phyloP scores from a whole-genome alignment of 2,888 invertebrate genomes.

The Zonitis immaculata region DNA sequence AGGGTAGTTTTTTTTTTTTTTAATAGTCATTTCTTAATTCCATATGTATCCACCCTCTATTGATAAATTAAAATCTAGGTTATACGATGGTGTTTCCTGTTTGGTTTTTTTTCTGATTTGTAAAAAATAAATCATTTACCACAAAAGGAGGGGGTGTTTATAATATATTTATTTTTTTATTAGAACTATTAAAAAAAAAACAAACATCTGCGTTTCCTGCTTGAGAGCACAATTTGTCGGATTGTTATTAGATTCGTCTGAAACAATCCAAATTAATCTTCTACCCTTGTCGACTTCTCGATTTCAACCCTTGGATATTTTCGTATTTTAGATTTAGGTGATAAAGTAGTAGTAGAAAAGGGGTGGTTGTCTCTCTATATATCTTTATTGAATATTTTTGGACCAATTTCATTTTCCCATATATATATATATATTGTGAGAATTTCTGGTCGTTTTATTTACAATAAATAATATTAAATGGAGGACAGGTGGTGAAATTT shows the following conservation, averaged over 20 bases:
- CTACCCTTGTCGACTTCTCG: conserved; percentile 9
- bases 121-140: too few relatives aligned
- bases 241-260: background rate
- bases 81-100: conserved; percentile 22
- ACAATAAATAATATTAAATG: too few relatives aligned
- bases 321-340: too few relatives aligned
- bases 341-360: too few relatives aligned
- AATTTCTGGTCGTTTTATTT: too few relatives aligned
- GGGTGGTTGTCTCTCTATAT: conserved; percentile 3
- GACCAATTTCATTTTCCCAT: background rate
- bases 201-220: conserved; percentile 25
- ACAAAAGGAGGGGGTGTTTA: too few relatives aligned
- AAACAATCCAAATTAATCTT: conserved; percentile 1
- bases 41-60: conserved; percentile 4
- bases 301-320: too few relatives aligned
- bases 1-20: conserved; percentile 3
- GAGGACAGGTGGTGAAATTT: too few relatives aligned
- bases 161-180: too few relatives aligned
- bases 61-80: conserved; percentile 23
- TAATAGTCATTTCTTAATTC: conserved; percentile 4
- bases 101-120: conserved; percentile 13
- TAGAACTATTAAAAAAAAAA: too few relatives aligned
- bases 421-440: too few relatives aligned
- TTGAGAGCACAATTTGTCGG: conserved; percentile 13
- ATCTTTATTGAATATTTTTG: background rate